Percentiles rank a stretch among this genome's conserved stretches.
phyloP scores from a whole-genome alignment of 2,113 vertebrate species.

The Antechinus flavipes region DNA sequence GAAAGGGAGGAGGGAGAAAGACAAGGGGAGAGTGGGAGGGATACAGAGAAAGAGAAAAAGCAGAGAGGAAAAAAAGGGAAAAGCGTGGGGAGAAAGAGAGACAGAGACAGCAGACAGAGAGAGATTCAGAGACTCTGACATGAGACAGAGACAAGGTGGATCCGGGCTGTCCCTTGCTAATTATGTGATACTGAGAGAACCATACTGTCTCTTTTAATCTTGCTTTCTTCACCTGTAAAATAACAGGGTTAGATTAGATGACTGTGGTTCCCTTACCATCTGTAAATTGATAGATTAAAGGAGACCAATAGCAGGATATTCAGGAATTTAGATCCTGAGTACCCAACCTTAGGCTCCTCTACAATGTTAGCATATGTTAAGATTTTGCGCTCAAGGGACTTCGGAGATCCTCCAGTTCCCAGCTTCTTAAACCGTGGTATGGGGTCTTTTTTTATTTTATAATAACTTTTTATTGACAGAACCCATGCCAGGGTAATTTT shows the following conservation, averaged over 20 bases:
- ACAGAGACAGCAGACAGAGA: neutral
- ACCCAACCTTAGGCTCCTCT: neutral
- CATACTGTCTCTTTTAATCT: neutral
- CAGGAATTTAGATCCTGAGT: neutral
- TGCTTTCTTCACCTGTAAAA: neutral
- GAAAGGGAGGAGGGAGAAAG: too few species aligned
- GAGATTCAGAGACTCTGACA: neutral
- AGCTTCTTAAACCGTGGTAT: too few species aligned
- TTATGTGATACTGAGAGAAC: neutral
- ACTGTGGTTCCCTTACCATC: neutral
- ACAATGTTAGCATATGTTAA: neutral
- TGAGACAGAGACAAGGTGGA: neutral
- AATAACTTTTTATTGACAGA: too few species aligned
- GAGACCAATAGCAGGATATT: neutral
- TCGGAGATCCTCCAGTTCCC: neutral
- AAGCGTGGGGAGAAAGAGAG: too few species aligned
- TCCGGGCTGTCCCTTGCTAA: neutral
- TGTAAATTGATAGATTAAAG: neutral
- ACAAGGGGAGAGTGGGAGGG: neutral
- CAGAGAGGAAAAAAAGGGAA: neutral
- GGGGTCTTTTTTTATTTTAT: too few species aligned
- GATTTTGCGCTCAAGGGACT: neutral
- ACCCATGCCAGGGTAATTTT: too few species aligned
- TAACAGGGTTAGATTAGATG: neutral
- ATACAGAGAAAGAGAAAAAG: rapidly evolving